phyloP scores from a whole-genome alignment of 2,888 invertebrate genomes.

The Tetranychus piercei region DNA sequence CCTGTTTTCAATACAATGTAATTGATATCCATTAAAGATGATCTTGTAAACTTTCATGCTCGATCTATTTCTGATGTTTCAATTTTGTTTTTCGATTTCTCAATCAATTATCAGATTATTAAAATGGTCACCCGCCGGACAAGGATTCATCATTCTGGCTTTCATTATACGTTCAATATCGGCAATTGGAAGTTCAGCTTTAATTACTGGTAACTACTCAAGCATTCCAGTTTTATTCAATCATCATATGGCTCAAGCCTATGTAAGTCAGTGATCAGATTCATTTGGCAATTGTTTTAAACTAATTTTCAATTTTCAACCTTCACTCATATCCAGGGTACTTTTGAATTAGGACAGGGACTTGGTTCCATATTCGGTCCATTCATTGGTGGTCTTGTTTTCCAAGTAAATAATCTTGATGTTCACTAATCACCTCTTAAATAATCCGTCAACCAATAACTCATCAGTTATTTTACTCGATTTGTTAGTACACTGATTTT shows the following conservation, averaged over 20 bases:
- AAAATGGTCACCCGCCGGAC: conserved; percentile 2
- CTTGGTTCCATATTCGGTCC: conserved; percentile 15
- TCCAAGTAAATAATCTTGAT: conserved; percentile 6
- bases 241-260: conserved; percentile 4
- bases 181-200: conserved; percentile 5
- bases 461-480: background rate
- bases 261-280: background rate
- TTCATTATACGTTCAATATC: conserved; percentile 5
- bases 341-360: conserved; percentile 11
- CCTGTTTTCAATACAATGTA: no score
- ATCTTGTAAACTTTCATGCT: no score
- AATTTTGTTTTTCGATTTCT: background rate
- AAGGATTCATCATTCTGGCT: background rate
- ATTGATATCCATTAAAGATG: no score
- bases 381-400: conserved; percentile 10
- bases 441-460: background rate
- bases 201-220: conserved; percentile 3
- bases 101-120: background rate
- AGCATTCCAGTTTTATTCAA: background rate
- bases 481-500: conserved; percentile 5
- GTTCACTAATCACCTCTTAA: background rate
- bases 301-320: no score
- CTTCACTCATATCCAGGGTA: background rate
- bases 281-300: background rate
- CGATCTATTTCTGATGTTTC: no score